Conservation (phyloP, 2,888 invertebrate species). For the Gymnosoma rotundatum region DNA sequence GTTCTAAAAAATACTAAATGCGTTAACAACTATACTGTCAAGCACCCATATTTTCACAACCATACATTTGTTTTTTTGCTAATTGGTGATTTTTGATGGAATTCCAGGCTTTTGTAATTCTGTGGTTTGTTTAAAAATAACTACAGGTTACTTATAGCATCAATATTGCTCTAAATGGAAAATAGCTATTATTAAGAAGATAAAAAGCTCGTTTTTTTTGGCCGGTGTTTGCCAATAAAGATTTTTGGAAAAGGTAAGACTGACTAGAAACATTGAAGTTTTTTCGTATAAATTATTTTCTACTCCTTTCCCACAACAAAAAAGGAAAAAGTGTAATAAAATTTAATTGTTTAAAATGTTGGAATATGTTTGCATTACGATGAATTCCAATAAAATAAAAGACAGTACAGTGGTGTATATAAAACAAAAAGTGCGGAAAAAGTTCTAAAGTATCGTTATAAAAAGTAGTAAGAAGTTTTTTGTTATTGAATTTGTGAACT, state of each 20-base stretch:
- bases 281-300: constrained; percentile 58
- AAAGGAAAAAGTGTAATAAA: constrained; percentile 63
- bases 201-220: constrained; percentile 19
- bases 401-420: constrained; percentile 69
- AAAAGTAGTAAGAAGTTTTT: constrained; percentile 51
- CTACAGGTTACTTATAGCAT: not conserved
- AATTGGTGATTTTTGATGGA: not conserved
- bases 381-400: constrained; percentile 50
- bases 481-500: constrained; percentile 56
- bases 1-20: too few species aligned
- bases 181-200: not conserved
- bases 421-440: constrained; percentile 68
- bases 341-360: constrained; percentile 56
- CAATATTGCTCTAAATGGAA: constrained; percentile 13
- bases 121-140: not conserved
- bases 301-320: constrained; percentile 65
- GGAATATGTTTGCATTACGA: constrained; percentile 49
- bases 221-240: constrained; percentile 25
- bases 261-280: constrained; percentile 42
- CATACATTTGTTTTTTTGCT: not conserved
- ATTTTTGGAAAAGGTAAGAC: constrained; percentile 58
- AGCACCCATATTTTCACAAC: constrained; percentile 22
- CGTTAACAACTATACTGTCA: not conserved
- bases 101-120: not conserved
- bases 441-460: constrained; percentile 55